Conservation (phyloP, 2,888 invertebrate genomes). For the Nudaria mundana region DNA sequence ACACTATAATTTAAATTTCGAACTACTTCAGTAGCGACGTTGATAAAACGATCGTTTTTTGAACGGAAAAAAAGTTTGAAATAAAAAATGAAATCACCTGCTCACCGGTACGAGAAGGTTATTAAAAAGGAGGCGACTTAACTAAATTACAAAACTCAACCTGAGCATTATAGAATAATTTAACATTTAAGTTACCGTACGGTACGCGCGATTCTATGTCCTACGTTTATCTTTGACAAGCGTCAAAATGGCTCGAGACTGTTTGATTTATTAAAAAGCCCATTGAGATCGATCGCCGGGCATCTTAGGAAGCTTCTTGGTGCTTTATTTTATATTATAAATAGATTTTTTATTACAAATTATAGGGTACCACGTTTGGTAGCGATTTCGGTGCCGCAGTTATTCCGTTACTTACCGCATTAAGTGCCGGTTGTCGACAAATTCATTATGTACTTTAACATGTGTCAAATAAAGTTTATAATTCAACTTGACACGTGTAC, state of each 20-base stretch:
- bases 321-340: conserved; percentile 79
- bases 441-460: conserved; percentile 60
- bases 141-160: conserved; percentile 79
- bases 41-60: conserved; percentile 48
- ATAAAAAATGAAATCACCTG: conserved; percentile 72
- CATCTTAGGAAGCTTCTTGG: conserved; percentile 77
- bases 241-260: conserved; percentile 64
- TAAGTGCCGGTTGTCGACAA: conserved; percentile 47
- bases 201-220: conserved; percentile 61
- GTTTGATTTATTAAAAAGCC: conserved; percentile 68
- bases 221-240: conserved; percentile 66
- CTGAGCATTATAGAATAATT: conserved; percentile 76
- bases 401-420: conserved; percentile 46
- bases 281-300: conserved; percentile 69
- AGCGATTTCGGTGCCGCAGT: conserved; percentile 70
- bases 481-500: conserved; percentile 41
- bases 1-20: conserved; percentile 74
- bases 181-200: conserved; percentile 49
- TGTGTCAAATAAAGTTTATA: conserved; percentile 59
- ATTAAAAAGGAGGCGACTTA: conserved; percentile 80
- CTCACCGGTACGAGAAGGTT: conserved; percentile 63
- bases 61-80: conserved; percentile 39
- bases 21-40: conserved; percentile 77
- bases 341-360: conserved; percentile 81
- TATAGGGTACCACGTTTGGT: conserved; percentile 79